Base-by-base conservation (phyloP, 30 jellyfish, hydroid and myxozoan species). In the Pseudorhiza aurosa region DNA sequence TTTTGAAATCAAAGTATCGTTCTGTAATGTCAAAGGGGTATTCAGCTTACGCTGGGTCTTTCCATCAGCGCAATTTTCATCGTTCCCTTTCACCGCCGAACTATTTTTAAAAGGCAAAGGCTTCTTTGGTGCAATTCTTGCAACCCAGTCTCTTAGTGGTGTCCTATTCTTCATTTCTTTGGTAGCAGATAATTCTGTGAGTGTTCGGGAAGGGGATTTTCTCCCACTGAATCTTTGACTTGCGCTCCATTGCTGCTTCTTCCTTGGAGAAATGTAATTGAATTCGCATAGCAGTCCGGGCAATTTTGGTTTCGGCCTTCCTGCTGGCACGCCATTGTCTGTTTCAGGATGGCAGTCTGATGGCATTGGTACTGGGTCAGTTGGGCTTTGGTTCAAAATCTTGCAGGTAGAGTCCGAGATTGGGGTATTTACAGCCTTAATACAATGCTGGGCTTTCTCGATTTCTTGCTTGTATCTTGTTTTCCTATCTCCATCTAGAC, bases 91-190 rank as follows among this genome's bases (percentile, higher is more conserved):
- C 4, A 59, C 58, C 40, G 42, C 62, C 11, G 73, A 18, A 14
- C 68, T 43, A 21, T 77, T 58, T 58, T 19, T 46, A 18, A 71
- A 71, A 11, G 89, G 89, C 81, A 77, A 49, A 1, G 89, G 89
- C 12, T 53, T 5, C 36, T 12, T 53, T 39, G 7, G 7, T 7
- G 10, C 10, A 53, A 21, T 7, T 15, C 9, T 53, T 18, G 17
- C 6, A 1, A 4, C 4, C 37, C 1, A 2, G 22, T 36, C 4
- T 53, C 35, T 53, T 53, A 36, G 3, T 2, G 67, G 67, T 3
- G 67, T 53, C 1, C 3, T 1, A 21, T 9, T 33, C 5, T n/a
- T 26, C 21, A 17, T 35, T 30, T n/a, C 47, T 60, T 30, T 25
- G 51, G 19, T 21, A 14, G 15, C 36, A 31, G 55, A n/a, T n/a